Conservation (phyloP, 1,140 invertebrate genomes). For the Bombus soroeensis region DNA sequence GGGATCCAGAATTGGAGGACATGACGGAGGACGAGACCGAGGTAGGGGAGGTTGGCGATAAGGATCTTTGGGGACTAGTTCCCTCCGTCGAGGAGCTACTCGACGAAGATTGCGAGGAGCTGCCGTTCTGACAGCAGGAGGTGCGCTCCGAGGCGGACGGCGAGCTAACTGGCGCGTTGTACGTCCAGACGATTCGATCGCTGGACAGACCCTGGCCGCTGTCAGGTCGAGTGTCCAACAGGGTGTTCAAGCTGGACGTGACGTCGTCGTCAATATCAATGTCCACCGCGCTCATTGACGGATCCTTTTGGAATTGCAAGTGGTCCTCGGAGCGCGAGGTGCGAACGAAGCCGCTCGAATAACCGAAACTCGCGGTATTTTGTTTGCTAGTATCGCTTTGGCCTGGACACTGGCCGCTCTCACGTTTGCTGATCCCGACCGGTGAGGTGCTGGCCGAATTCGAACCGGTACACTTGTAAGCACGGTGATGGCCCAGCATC, state of each 20-base stretch:
- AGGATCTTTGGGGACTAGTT: constrained; percentile 86
- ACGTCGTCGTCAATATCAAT: constrained; percentile 97
- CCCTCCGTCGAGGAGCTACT: constrained; percentile 87
- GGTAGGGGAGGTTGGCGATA: constrained; percentile 91
- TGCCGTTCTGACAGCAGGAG: constrained; percentile 81
- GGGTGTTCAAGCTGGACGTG: constrained; percentile 94
- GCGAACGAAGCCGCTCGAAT: constrained; percentile 85
- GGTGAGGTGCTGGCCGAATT: constrained; percentile 84
- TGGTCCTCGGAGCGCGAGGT: constrained; percentile 94
- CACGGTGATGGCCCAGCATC: constrained; percentile 81
- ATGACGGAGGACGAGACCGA: constrained; percentile 93
- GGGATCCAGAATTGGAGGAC: constrained; percentile 87
- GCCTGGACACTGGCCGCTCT: constrained; percentile 71
- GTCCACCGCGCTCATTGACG: constrained; percentile 90
- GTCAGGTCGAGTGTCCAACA: constrained; percentile 92
- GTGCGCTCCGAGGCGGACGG: constrained; percentile 80
- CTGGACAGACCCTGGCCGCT: constrained; percentile 83
- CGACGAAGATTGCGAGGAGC: constrained; percentile 83
- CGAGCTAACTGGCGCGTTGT: constrained; percentile 89
- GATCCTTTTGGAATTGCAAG: constrained; percentile 90
- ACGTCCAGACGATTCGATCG: constrained; percentile 94
- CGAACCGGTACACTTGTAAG: constrained; percentile 79
- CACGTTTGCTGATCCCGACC: constrained; percentile 82
- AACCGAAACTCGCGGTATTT: constrained; percentile 72
- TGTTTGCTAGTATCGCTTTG: constrained; percentile 51